phyloP scores from a whole-genome alignment of 1,140 invertebrate genomes.

The Ectropis grisescens region DNA sequence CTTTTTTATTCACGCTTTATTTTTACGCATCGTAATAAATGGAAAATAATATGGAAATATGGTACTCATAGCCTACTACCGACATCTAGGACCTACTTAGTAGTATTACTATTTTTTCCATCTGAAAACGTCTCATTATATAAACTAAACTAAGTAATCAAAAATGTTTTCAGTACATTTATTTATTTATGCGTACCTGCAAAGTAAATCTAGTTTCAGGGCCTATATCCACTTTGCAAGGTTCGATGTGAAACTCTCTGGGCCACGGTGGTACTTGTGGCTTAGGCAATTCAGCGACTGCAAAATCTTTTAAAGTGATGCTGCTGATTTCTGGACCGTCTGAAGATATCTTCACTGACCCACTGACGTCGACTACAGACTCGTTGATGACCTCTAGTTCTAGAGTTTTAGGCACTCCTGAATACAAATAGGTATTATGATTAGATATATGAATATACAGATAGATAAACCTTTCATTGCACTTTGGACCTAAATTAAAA shows the following conservation, averaged over 20 bases:
- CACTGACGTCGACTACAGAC: conserved; percentile 37
- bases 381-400: conserved; percentile 53
- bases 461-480: too few relatives aligned
- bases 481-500: neutral
- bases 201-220: conserved; percentile 37
- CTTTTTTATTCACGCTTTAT: too few relatives aligned
- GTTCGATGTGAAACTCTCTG: conserved; percentile 46
- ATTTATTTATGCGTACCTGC: conserved; percentile 22
- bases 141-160: too few relatives aligned
- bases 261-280: conserved; percentile 46
- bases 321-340: conserved; percentile 55
- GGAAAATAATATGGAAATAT: too few relatives aligned
- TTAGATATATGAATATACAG: neutral
- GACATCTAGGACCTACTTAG: too few relatives aligned
- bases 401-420: conserved; percentile 51
- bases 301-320: conserved; percentile 43
- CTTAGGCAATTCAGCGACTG: conserved; percentile 34
- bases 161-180: too few relatives aligned
- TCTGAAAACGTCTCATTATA: too few relatives aligned
- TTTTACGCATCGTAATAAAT: too few relatives aligned
- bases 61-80: too few relatives aligned
- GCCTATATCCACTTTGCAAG: conserved; percentile 36
- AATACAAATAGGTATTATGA: conserved; percentile 5
- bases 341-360: conserved; percentile 44
- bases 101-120: too few relatives aligned